Conservation (phyloP, 2,888 invertebrate genomes). For the Nezara viridula region DNA sequence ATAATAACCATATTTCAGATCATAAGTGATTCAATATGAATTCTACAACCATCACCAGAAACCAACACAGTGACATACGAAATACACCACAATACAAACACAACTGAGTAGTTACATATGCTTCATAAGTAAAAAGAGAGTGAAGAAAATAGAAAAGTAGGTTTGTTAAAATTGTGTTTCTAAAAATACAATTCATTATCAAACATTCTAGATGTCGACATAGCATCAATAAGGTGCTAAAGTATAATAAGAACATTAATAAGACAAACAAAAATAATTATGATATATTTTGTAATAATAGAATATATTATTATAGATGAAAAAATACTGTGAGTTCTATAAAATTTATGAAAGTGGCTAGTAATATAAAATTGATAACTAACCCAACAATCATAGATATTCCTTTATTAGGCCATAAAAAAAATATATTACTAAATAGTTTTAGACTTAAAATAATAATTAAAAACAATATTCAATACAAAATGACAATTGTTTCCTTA, state of each 20-base stretch:
- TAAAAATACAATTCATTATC: slow-evolving; percentile 14
- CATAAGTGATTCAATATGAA: neutral
- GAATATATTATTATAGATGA: neutral
- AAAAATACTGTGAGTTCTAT: neutral
- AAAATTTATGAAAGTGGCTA: no score
- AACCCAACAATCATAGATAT: no score
- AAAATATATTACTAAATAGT: no score
- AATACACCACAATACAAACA: slow-evolving; percentile 23
- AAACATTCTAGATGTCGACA: neutral
- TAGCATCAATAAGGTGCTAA: neutral
- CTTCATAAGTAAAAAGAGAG: neutral
- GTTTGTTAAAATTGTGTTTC: slow-evolving; percentile 21
- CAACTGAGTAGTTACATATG: slow-evolving; percentile 5
- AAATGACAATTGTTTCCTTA: neutral
- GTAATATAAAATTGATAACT: no score
- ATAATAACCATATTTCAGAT: neutral
- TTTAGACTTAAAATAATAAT: neutral
- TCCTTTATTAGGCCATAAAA: no score
- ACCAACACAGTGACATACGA: slow-evolving; percentile 27
- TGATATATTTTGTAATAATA: neutral
- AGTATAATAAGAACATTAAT: neutral
- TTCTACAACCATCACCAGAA: slow-evolving; percentile 31
- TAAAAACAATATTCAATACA: neutral
- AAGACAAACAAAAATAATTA: neutral
- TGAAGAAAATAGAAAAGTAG: neutral